These are phyloP conservation scores for Dryoscopus gambensis DNA, from an alignment of 2,113 vertebrate species.

Conservation along the genomic window DNA sequence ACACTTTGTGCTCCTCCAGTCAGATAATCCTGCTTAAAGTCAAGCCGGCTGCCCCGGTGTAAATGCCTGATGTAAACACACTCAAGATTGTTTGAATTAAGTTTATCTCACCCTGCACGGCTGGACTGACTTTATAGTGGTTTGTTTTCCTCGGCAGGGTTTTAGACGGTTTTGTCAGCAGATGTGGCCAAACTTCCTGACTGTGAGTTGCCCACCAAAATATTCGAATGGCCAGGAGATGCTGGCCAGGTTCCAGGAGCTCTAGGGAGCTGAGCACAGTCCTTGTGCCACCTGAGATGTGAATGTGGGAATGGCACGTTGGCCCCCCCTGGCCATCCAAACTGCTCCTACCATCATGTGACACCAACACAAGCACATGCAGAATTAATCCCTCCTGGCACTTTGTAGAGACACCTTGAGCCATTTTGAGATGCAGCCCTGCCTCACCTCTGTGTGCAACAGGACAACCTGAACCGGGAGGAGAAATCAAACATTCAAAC, in stretches of 20 bases:
- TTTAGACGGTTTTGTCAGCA: not conserved
- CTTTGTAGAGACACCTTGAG: not conserved
- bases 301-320: not conserved
- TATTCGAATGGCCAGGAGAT: not conserved
- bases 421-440: not conserved
- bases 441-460: not conserved
- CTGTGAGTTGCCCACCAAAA: not conserved
- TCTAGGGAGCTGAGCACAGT: rapidly evolving
- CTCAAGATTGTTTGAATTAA: constrained; percentile 30
- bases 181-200: not conserved
- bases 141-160: not conserved
- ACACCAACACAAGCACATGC: not conserved
- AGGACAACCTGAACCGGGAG: not conserved
- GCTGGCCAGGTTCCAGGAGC: not conserved
- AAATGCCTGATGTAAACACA: not conserved
- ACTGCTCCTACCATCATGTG: not conserved
- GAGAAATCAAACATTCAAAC: not conserved
- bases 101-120: not conserved
- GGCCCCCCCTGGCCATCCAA: not conserved
- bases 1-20: not conserved
- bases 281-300: not conserved
- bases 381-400: not conserved
- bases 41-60: not conserved
- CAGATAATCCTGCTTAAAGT: constrained; percentile 46
- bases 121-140: constrained; percentile 30